Percentiles rank a stretch among this genome's conserved stretches.
Conservation (phyloP, 92 coral and sea anemone genomes). For the Isaurus tuberculatus region DNA sequence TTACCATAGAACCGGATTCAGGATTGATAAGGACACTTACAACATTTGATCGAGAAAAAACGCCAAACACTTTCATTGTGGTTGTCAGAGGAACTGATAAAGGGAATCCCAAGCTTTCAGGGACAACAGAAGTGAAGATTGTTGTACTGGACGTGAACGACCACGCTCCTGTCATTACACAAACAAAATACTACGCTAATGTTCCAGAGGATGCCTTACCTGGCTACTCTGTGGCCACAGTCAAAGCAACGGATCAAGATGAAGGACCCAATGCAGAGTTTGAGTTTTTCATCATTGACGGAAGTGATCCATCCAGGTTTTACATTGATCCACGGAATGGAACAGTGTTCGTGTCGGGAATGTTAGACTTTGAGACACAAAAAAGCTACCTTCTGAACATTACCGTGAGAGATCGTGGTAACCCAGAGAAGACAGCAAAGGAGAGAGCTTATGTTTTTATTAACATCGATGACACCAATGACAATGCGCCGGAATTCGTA, state of each 20-base stretch:
- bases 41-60: slow-evolving; percentile 67
- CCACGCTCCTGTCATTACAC: slow-evolving; percentile 68
- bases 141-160: slow-evolving; percentile 74
- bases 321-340: slow-evolving; percentile 89
- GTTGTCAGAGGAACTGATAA: slow-evolving; percentile 79
- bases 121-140: slow-evolving; percentile 82
- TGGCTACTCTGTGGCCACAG: slow-evolving; percentile 70
- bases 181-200: slow-evolving; percentile 64
- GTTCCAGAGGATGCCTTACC: slow-evolving; percentile 89
- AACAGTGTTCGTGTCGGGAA: slow-evolving; percentile 85
- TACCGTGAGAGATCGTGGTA: slow-evolving; percentile 80
- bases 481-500: slow-evolving; percentile 74
- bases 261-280: slow-evolving; percentile 83
- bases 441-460: slow-evolving; percentile 66
- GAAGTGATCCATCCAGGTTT: slow-evolving; percentile 84
- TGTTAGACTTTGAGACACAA: slow-evolving; percentile 79
- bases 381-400: slow-evolving; percentile 76
- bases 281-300: slow-evolving; percentile 73
- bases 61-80: slow-evolving; percentile 67
- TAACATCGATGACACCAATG: slow-evolving; percentile 71
- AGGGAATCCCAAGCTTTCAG: slow-evolving; percentile 67
- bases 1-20: slow-evolving; percentile 64
- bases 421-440: slow-evolving; percentile 51
- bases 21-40: slow-evolving; percentile 71
- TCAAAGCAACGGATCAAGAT: slow-evolving; percentile 78